Base-by-base conservation (phyloP, 2,113 vertebrate genomes). In the Apistogramma diplotaenia region DNA sequence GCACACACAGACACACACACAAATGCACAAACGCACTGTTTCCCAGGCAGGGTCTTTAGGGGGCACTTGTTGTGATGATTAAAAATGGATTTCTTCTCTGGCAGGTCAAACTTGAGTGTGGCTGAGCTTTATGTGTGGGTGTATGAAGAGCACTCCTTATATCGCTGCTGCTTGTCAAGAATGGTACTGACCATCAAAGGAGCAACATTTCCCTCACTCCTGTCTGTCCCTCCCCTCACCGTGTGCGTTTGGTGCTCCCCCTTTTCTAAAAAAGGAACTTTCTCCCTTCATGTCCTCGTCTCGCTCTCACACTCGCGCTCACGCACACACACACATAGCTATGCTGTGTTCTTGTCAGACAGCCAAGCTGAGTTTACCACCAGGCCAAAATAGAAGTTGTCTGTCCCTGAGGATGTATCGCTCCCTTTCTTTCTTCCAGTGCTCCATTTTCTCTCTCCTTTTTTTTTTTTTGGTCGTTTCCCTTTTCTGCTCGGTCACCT, bases 371-470 rank as follows among this genome's bases (percentile, higher is more conserved):
- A 84, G 73, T 91, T 90, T 76, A 85, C 46, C 78, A 77, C 67
- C 62, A 5, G 73, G 82, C 79, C 81, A 85, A 89, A 92, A 91
- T 90, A 93, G 91, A 89, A 87, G 72, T 71, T 25, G 76, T 81
- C 65, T 73, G 85, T 87, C 86, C 81, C 87, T 78, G 74, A 89
- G 77, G 59, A 58, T 55, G 2, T 72, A 54, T 70, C 67, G 18
- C 71, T 76, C 70, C 10, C 59, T 78, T 27, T 54, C 54, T 3
- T 16, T 57, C 57, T 71, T 35, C 25, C 27, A 29, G 4, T 29
- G 8, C 37, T 62, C 70, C 58, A 15, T 55, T 70, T 19, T 59
- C 49, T 59, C 79, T 37, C 75, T 71, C 59, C 21, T 0, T 19
- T 40, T 57, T 9, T 37, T 0, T 6, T 4, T 21, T 25, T 21